Conservation (phyloP, 2,113 vertebrate species). For the Cairina moschata region DNA sequence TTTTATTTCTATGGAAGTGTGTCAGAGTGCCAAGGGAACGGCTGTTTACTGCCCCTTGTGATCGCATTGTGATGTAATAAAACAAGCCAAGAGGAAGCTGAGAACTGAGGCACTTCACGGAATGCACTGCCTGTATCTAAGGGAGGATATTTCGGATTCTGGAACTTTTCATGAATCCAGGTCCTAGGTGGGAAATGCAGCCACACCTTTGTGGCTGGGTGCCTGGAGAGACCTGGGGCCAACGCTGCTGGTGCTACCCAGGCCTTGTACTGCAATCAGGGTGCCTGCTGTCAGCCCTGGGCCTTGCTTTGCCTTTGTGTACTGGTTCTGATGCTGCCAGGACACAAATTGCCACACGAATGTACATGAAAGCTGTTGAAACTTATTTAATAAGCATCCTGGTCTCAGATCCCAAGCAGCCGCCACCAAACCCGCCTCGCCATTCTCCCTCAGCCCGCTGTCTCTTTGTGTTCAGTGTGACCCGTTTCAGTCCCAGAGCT, state of each 20-base stretch:
- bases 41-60: neutral
- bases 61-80: too few species aligned
- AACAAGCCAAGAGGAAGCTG: neutral
- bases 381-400: neutral
- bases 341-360: too few species aligned
- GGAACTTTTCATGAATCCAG: too few species aligned
- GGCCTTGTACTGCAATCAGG: too few species aligned
- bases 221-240: neutral
- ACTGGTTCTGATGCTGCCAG: too few species aligned
- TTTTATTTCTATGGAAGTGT: neutral
- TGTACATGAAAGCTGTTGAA: fast-evolving
- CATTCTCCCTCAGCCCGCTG: neutral
- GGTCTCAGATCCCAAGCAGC: too few species aligned
- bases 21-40: neutral
- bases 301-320: fast-evolving
- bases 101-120: neutral
- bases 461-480: too few species aligned
- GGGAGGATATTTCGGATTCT: too few species aligned
- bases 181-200: neutral
- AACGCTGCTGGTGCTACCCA: too few species aligned
- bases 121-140: fast-evolving
- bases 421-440: neutral
- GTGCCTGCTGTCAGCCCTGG: neutral
- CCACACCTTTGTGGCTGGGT: neutral
- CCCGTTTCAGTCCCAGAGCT: fast-evolving